Evolutionary conservation across 2,113 vertebrate genomes (phyloP), one percentile per base, ranked within the genome.

Genomic region (Sitta europaea): DNA sequence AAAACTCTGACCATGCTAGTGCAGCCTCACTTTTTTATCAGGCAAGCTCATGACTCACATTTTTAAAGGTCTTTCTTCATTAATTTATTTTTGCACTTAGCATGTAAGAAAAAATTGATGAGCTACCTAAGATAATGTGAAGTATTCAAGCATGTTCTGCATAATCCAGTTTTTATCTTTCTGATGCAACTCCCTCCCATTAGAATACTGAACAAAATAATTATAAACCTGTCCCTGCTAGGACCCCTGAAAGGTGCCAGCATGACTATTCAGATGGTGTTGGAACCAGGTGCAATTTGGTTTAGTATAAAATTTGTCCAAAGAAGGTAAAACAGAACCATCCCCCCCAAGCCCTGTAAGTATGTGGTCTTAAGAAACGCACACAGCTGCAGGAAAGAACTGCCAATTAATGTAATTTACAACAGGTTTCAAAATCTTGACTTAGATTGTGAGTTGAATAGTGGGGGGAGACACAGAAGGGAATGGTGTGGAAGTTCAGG

Each of bases 331-430:
- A 85, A 95, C 88, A 79, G 50, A 47, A 38, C 57, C 54, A 12
- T n/a, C 42, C 5, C 40, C 16, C 35, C 29, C 67, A 59, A 65
- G 25, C 54, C 47, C 83, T 55, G 13, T 50, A 92, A 86, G 81
- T 83, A 70, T 93, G 88, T 96, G 85, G 82, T 92, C 89, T 91
- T 75, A 75, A 78, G 92, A 88, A 95, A 73, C 43, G 63, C 82
- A 36, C 75, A 86, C 87, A 92, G 74, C 83, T 97, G 96, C 89
- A 88, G 82, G 68, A 84, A 73, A 91, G 75, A 94, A 36, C 83
- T 94, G 80, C 84, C 95, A 94, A 83, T 92, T 95, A 80, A 86
- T 96, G 67, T 96, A 86, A 94, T 94, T 97, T 93, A 90, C 78
- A 83, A 73, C 87, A 96, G 72, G 57, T 95, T 97, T 97, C 74